These are phyloP conservation scores for Xylophagus ater DNA, from an alignment of 2,888 invertebrate species.

Conservation along the genomic window DNA sequence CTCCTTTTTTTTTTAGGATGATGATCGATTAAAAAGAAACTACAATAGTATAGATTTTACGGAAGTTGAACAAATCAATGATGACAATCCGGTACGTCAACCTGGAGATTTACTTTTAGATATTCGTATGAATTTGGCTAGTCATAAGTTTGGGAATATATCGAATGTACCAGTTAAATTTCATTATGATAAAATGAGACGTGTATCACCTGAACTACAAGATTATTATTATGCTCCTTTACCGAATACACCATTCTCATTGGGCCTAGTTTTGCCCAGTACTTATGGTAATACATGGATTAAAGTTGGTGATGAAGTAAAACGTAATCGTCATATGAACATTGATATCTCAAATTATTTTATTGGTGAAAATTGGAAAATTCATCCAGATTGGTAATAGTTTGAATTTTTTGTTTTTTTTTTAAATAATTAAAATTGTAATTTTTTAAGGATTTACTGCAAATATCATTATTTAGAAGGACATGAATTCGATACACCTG, in stretches of 20 bases:
- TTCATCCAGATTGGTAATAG: slow-evolving; percentile 71
- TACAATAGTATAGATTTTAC: slow-evolving; percentile 93
- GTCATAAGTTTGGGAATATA: slow-evolving; percentile 54
- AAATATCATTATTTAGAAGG: slow-evolving; percentile 74
- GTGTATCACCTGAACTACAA: slow-evolving; percentile 66
- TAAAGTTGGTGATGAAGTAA: slow-evolving; percentile 66
- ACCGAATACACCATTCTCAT: slow-evolving; percentile 74
- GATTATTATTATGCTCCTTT: slow-evolving; percentile 76
- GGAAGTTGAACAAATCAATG: slow-evolving; percentile 82
- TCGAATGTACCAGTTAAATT: slow-evolving; percentile 59
- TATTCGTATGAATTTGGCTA: slow-evolving; percentile 58
- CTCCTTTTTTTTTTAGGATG: slow-evolving; percentile 37
- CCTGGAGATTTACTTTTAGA: slow-evolving; percentile 46
- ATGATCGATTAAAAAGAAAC: slow-evolving; percentile 67
- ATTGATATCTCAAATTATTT: slow-evolving; percentile 64
- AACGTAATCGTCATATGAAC: slow-evolving; percentile 53
- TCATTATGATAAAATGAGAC: slow-evolving; percentile 76
- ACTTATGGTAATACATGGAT: slow-evolving; percentile 52
- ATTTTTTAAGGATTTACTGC: slow-evolving; percentile 62
- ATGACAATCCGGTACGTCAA: slow-evolving; percentile 52
- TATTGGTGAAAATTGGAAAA: slow-evolving; percentile 58
- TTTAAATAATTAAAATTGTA: not conserved
- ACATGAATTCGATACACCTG: slow-evolving; percentile 60
- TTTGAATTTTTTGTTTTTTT: not conserved
- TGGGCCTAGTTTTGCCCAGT: slow-evolving; percentile 74